phyloP scores from a whole-genome alignment of 2,797 vertebrate species.

The Syngnathus rostellatus region DNA sequence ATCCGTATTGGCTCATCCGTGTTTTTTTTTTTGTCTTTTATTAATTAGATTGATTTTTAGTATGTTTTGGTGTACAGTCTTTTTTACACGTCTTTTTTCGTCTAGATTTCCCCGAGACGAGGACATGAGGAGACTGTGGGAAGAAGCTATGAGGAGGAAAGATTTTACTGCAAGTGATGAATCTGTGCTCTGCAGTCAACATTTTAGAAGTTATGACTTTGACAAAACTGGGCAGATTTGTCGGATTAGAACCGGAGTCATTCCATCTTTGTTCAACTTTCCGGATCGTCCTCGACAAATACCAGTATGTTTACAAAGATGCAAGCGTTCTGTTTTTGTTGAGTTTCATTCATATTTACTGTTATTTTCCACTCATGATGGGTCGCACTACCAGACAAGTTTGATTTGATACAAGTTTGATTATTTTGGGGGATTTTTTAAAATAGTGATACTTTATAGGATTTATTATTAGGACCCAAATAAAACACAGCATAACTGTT shows the following conservation, averaged over 20 bases:
- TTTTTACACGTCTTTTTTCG: not conserved
- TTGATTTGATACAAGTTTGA: too few relatives aligned
- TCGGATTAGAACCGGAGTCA: not conserved
- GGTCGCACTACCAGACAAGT: too few relatives aligned
- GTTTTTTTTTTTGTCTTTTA: not conserved
- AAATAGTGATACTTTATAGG: too few relatives aligned
- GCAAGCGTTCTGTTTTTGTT: not conserved
- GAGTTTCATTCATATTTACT: not conserved
- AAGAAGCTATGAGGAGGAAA: conserved; percentile 2
- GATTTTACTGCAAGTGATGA: not conserved
- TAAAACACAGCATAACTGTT: too few relatives aligned
- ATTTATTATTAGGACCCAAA: too few relatives aligned
- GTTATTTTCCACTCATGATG: too few relatives aligned
- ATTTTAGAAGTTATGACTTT: not conserved
- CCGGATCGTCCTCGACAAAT: not conserved
- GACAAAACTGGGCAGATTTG: conserved; percentile 5
- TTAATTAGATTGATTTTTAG: not conserved
- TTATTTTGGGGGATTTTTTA: too few relatives aligned
- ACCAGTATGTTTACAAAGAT: not conserved
- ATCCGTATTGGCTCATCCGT: not conserved
- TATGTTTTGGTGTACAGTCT: not conserved
- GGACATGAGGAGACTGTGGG: not conserved
- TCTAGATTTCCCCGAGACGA: conserved; percentile 3
- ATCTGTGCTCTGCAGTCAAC: conserved; percentile 2
- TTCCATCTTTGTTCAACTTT: conserved; percentile 4